Evolutionary conservation across 2,888 invertebrate species (phyloP), one percentile per base, ranked within the genome.

Genomic region (Limnephilus lunatus): DNA sequence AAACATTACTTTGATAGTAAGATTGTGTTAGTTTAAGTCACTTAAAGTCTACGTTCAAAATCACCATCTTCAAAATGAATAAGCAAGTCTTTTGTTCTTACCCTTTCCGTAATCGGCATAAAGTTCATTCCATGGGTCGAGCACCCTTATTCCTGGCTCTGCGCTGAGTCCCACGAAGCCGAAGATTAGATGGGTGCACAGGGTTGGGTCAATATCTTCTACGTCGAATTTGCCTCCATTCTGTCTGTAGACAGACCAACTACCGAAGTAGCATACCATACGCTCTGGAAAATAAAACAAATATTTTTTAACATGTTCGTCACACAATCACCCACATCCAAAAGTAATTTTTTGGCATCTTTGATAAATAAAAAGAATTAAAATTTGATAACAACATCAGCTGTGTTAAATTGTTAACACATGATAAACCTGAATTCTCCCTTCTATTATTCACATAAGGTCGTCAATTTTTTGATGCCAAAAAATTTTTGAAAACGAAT

Each of bases 101-200:
- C 93, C 93, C 92, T 92, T 95, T 25, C 97, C 97, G 94, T 96
- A 96, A 94, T 97, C 95, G 85, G 97, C 97, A 32, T 97, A 95
- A 2, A 97, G 94, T 94, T 98, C 98, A 89, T 97, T 95, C 94
- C 96, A 96, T 0, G 96, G 94, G 94, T 98, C 98, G 9, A 97
- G 95, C 0, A 97, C 95, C 4, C 95, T 94, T 0, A 97, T 94
- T 0, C 94, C 95, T 1, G 97, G 97, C 85, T 96, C 95, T 0
- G 94, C 92, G 80, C 96, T 95, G 15, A 98, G 95, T 0, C 98
- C 98, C 44, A 97, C 96, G 94, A 98, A 98, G 0, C 97, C 95
- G 94, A 98, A 98, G 25, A 98, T 96, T 25, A 91, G 91, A 94
- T 98, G 98, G 0, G 98, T 98, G 94, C 98, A 98, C 0, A 98